These are phyloP conservation scores for Pithys albifrons DNA, from an alignment of 2,113 vertebrate genomes.

Conservation along the genomic window DNA sequence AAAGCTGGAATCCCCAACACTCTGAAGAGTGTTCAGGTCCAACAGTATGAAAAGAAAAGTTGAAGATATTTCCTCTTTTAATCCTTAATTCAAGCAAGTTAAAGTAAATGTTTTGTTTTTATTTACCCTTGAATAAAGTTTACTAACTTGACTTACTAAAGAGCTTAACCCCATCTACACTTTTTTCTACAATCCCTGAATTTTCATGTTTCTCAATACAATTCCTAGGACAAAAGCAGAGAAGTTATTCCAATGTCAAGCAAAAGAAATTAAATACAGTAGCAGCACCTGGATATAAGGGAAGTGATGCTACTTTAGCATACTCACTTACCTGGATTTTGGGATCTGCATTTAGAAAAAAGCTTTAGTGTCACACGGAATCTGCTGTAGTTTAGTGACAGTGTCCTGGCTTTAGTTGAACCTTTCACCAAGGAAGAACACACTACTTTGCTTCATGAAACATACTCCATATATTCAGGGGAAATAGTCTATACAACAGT, in stretches of 20 bases:
- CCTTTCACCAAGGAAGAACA: neutral
- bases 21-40: neutral
- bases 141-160: neutral
- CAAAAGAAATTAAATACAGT: neutral
- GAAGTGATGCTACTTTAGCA: neutral
- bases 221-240: neutral
- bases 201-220: neutral
- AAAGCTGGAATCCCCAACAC: neutral
- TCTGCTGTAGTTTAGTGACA: neutral
- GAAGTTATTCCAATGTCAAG: neutral
- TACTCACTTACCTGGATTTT: neutral
- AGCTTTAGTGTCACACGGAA: neutral
- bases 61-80: neutral
- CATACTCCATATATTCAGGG: rapidly evolving
- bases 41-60: neutral
- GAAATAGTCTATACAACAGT: neutral
- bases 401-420: neutral
- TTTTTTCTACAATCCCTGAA: neutral
- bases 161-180: neutral
- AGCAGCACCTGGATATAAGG: neutral
- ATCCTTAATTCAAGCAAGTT: neutral
- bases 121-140: neutral
- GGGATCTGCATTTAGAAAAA: neutral
- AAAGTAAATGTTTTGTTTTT: neutral
- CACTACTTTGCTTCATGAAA: neutral